Base-by-base conservation (phyloP, 2,888 invertebrate genomes). In the Schizaphis graminum region DNA sequence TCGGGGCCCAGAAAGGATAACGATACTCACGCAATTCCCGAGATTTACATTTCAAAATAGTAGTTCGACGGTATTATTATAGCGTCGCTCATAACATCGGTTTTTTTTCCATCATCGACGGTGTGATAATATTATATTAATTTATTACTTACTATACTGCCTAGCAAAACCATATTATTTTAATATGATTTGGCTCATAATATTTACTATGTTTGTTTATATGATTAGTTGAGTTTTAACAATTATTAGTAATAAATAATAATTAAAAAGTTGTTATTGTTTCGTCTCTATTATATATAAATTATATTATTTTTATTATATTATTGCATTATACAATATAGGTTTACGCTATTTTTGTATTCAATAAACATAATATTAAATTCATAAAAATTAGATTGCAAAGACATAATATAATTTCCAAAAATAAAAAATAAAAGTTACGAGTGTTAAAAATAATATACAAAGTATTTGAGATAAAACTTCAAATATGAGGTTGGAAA, bases 21-120 rank as follows among this genome's bases (percentile, higher is more conserved):
- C 67, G 67, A 67, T 77, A 67, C 61, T 35, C 35, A 77, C 77
- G 8, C n/a, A 13, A 49, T 91, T 47, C 35, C 13, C 1, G 35
- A 35, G 91, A 91, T 77, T 91, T 91, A 90, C 90, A 49, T 67
- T 49, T 47, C 11, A 77, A 90, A 88, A 49, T n/a, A 53, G 35
- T 21, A 35, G 35, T 77, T 35, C 35, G 35, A 16, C 1, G 35
- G 21, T 35, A 21, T 21, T 67, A n/a, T 67, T 77, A 67, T 67
- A 35, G 77, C 21, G 8, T 35, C 77, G 21, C 5, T 5, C 5
- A 77, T 21, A 35, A 16, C 67, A 35, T 67, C 35, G 2, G 16
- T 35, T 77, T 77, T 77, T 77, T 35, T 35, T 2, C 35, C 57
- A 7, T 35, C 77, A 21, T 77, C 21, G 77, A 1, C 21, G 13